A percentile compares a stretch with the other conserved stretches of the same genome.
phyloP scores from a whole-genome alignment of 2,888 invertebrate species.

The Xanthorhoe designata region DNA sequence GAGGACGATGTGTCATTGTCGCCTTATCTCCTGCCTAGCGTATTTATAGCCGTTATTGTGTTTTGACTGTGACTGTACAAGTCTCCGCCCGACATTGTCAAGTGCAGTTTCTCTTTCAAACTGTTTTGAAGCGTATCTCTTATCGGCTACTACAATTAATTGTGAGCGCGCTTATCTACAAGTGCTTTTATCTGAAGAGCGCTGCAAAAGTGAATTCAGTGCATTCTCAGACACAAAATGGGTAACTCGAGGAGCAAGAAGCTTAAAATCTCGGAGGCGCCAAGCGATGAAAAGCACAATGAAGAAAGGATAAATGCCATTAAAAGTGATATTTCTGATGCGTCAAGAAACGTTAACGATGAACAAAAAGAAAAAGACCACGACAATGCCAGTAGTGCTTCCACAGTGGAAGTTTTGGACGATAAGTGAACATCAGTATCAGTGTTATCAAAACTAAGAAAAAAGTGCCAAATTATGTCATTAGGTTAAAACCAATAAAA shows the following conservation, averaged over 20 bases:
- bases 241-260: slow-evolving; percentile 78
- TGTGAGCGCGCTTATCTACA: slow-evolving; percentile 42
- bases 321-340: slow-evolving; percentile 65
- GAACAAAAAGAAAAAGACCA: slow-evolving; percentile 63
- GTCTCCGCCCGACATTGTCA: slow-evolving; percentile 51
- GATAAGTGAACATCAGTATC: slow-evolving; percentile 64
- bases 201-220: slow-evolving; percentile 47
- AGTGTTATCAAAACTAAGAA: slow-evolving; percentile 9
- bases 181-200: slow-evolving; percentile 33
- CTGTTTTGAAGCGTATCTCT: slow-evolving; percentile 62
- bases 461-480: slow-evolving; percentile 30
- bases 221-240: slow-evolving; percentile 63
- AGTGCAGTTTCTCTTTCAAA: slow-evolving; percentile 72
- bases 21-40: slow-evolving; percentile 68
- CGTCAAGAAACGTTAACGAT: slow-evolving; percentile 37
- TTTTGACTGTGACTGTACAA: slow-evolving; percentile 57
- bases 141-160: slow-evolving; percentile 45
- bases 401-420: slow-evolving; percentile 79
- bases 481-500: slow-evolving; percentile 11
- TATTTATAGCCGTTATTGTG: slow-evolving; percentile 69
- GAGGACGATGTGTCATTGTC: slow-evolving; percentile 77
- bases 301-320: slow-evolving; percentile 69
- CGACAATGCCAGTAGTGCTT: slow-evolving; percentile 79
- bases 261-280: slow-evolving; percentile 70
- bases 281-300: slow-evolving; percentile 51